Evolutionary conservation across 2,888 invertebrate species (phyloP).

Genomic region (Neoascia interrupta): DNA sequence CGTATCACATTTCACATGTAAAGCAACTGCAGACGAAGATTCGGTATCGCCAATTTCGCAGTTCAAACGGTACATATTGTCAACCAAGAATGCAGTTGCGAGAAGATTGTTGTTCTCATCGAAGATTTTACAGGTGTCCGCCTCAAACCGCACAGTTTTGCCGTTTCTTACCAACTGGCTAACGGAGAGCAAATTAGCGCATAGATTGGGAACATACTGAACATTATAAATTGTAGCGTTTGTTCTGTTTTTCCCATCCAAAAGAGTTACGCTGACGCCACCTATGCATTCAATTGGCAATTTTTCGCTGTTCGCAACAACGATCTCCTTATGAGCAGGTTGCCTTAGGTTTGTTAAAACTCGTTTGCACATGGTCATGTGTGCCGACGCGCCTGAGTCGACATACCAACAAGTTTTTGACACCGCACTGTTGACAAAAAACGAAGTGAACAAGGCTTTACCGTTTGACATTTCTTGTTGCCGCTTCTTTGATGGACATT

Average conservation of each 20-base stretch:
- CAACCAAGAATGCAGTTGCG: conserved; percentile 21
- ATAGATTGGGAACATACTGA: conserved; percentile 20
- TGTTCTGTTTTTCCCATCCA: not conserved
- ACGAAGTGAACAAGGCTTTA: no score
- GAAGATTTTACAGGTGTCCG: conserved; percentile 48
- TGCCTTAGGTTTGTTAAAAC: not conserved
- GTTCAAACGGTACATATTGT: conserved; percentile 44
- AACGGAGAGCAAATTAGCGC: conserved; percentile 48
- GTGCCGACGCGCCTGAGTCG: conserved; percentile 45
- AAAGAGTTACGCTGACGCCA: conserved; percentile 19
- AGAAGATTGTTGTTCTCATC: conserved; percentile 28
- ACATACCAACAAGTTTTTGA: conserved; percentile 29
- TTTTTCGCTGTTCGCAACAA: conserved; percentile 28
- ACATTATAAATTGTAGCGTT: conserved; percentile 5
- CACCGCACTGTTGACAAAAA: no score
- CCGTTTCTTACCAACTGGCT: conserved; percentile 40
- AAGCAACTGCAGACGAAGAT: not conserved
- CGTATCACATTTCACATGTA: not conserved
- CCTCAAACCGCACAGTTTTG: conserved; percentile 61
- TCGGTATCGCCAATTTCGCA: not conserved
- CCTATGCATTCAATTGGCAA: conserved; percentile 21
- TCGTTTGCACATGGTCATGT: conserved; percentile 21
- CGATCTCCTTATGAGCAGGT: conserved; percentile 6
- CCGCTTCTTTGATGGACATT: conserved; percentile 20
- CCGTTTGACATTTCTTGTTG: no score